Percentiles rank a stretch among this genome's conserved stretches.
These are phyloP conservation scores for Liolophura sinensis DNA, from an alignment of 1,140 invertebrate species.

Conservation along the genomic window DNA sequence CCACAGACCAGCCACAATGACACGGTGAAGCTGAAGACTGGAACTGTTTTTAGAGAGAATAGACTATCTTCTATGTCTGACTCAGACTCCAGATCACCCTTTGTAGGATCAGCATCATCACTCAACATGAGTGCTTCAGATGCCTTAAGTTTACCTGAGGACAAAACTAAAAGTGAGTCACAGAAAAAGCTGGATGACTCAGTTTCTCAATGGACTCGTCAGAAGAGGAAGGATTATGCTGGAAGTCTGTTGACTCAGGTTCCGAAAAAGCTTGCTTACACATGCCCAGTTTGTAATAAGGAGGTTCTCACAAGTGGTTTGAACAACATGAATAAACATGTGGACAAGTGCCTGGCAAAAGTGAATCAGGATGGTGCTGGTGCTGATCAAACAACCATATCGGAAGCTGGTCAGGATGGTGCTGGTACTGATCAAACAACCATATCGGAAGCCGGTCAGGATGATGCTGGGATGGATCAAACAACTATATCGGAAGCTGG, in stretches of 20 bases:
- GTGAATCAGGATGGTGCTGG: not conserved
- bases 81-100: not conserved
- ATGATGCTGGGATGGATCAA: not conserved
- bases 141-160: not conserved
- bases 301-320: conserved; percentile 21
- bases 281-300: conserved; percentile 34
- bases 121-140: too few species aligned
- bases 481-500: not conserved
- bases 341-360: conserved; percentile 30
- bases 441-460: not conserved
- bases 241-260: not conserved
- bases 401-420: not conserved
- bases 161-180: not conserved
- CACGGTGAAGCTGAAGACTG: too few species aligned
- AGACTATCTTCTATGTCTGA: too few species aligned
- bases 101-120: not conserved
- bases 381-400: not conserved
- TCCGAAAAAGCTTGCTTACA: conserved; percentile 4
- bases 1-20: too few species aligned
- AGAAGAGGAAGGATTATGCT: not conserved
- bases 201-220: not conserved
- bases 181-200: not conserved
- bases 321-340: conserved; percentile 33
- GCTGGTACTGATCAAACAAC: not conserved
- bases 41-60: too few species aligned